Conservation (phyloP, 92 coral and sea anemone species). For the Palythoa grandiflora region DNA sequence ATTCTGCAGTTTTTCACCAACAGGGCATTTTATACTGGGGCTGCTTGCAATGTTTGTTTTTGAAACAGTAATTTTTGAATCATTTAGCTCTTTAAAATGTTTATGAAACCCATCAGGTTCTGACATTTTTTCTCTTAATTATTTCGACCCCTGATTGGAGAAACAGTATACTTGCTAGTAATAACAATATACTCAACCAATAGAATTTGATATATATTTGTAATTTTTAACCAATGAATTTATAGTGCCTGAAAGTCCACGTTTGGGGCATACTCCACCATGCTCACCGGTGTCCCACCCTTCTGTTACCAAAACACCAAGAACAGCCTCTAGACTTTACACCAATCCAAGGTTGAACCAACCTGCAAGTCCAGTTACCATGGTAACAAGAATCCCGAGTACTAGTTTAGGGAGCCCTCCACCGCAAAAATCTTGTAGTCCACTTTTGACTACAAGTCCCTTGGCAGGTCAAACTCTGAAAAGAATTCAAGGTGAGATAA, state of each 20-base stretch:
- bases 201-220: not conserved
- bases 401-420: conserved; percentile 40
- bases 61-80: too few relatives aligned
- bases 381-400: conserved; percentile 17
- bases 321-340: conserved; percentile 54
- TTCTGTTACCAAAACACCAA: conserved; percentile 21
- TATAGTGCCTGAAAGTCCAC: conserved; percentile 26
- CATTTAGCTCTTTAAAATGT: too few relatives aligned
- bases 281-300: conserved; percentile 15
- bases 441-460: not conserved
- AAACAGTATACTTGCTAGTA: not conserved
- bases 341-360: conserved; percentile 75
- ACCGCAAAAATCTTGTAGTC: conserved; percentile 37
- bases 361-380: conserved; percentile 62
- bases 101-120: too few relatives aligned
- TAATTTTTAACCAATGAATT: not conserved
- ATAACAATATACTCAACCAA: not conserved
- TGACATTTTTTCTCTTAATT: too few relatives aligned
- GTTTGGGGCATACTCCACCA: conserved; percentile 14
- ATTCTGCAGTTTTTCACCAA: too few relatives aligned
- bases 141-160: not conserved
- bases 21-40: too few relatives aligned
- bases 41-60: too few relatives aligned
- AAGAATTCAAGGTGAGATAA: conserved; percentile 5
- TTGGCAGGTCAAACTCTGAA: not conserved